Conservation (phyloP, 2,888 invertebrate species). For the Ochropleura plecta region DNA sequence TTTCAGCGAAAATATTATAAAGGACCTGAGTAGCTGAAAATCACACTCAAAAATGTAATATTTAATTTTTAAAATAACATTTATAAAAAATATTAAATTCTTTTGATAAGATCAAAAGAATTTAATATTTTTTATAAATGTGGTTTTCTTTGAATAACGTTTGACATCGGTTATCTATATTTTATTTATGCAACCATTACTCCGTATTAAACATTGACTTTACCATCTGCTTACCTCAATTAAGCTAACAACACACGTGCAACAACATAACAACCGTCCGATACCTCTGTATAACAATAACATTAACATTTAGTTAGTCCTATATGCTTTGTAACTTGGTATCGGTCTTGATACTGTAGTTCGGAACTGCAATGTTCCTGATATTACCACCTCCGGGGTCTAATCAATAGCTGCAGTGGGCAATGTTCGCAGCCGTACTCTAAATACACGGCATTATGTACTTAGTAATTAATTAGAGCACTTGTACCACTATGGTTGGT, state of each 20-base stretch:
- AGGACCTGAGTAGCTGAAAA: constrained; percentile 21
- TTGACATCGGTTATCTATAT: neutral
- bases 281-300: constrained; percentile 49
- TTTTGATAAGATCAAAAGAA: too few relatives aligned
- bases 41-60: constrained; percentile 24
- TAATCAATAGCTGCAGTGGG: constrained; percentile 65
- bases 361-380: constrained; percentile 60
- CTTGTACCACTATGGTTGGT: constrained; percentile 27
- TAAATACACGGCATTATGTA: constrained; percentile 57
- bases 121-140: too few relatives aligned
- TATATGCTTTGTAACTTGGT: constrained; percentile 57
- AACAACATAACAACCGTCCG: constrained; percentile 27
- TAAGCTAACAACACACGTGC: constrained; percentile 40
- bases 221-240: constrained; percentile 26
- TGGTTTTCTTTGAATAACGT: too few relatives aligned
- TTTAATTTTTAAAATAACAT: constrained; percentile 3
- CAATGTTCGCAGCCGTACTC: constrained; percentile 60
- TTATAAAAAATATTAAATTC: neutral
- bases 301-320: constrained; percentile 64
- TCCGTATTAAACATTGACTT: neutral
- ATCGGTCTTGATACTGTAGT: constrained; percentile 64
- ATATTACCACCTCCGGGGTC: constrained; percentile 61
- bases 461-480: constrained; percentile 60
- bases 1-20: constrained; percentile 42
- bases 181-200: neutral